Conservation (phyloP, 2,888 invertebrate genomes). For the Cheilosia impressa region DNA sequence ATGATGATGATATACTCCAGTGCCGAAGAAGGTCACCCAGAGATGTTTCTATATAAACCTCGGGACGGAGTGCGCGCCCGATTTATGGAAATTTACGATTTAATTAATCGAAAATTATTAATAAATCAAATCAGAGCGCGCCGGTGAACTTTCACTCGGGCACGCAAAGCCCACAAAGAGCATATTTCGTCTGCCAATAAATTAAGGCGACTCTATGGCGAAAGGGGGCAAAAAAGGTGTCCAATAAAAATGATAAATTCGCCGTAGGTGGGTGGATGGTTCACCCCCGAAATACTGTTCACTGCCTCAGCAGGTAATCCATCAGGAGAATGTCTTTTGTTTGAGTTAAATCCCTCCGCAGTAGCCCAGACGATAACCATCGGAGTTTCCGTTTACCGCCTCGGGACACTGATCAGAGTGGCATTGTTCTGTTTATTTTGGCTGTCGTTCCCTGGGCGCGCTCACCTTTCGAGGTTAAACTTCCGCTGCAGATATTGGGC, state of each 20-base stretch:
- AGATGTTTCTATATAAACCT: conserved; percentile 11
- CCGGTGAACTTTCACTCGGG: conserved; percentile 53
- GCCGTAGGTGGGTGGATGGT: neutral
- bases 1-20: conserved; percentile 64
- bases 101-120: conserved; percentile 74
- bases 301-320: conserved; percentile 66
- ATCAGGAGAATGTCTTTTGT: conserved; percentile 47
- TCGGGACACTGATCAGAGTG: neutral
- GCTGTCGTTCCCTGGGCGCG: neutral
- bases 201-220: conserved; percentile 39
- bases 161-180: conserved; percentile 48
- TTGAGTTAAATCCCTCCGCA: conserved; percentile 3
- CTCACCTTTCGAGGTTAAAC: conserved; percentile 51
- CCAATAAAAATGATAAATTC: conserved; percentile 70
- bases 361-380: neutral
- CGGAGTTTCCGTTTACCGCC: conserved; percentile 12
- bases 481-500: conserved; percentile 37
- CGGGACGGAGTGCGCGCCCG: conserved; percentile 13
- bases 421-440: conserved; percentile 32
- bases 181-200: conserved; percentile 61
- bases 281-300: conserved; percentile 34
- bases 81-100: conserved; percentile 74
- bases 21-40: conserved; percentile 59
- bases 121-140: conserved; percentile 62
- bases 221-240: conserved; percentile 48